A percentile compares a stretch with the other conserved stretches of the same genome.
Evolutionary conservation across 64 coral and sea anemone species (phyloP).

Genomic region (Platygyra sinensis): DNA sequence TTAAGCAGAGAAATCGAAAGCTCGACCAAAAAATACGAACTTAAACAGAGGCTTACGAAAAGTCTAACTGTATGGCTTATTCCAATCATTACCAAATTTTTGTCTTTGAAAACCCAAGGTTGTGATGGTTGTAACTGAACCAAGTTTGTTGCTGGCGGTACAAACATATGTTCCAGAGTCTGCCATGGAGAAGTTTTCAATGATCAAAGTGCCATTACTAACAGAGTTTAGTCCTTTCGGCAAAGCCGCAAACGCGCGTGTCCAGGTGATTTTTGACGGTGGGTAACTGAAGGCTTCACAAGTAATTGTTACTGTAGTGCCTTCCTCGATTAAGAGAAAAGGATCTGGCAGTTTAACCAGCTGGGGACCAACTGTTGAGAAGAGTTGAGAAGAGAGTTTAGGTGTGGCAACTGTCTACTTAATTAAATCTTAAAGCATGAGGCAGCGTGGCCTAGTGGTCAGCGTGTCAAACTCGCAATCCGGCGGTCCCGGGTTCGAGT

Average conservation of each 20-base stretch:
- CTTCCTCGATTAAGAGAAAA: not conserved
- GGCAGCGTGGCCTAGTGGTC: too few relatives aligned
- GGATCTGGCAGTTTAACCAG: not conserved
- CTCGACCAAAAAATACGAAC: too few relatives aligned
- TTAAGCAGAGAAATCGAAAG: too few relatives aligned
- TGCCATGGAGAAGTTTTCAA: not conserved
- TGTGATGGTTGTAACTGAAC: not conserved
- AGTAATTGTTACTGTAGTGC: not conserved
- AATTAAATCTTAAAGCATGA: too few relatives aligned
- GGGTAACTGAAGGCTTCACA: too few relatives aligned
- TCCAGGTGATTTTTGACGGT: not conserved
- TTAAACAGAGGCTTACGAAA: too few relatives aligned
- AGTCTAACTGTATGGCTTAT: too few relatives aligned
- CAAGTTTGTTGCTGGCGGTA: too few relatives aligned
- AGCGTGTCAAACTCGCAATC: too few relatives aligned
- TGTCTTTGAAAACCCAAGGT: not conserved
- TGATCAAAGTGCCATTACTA: not conserved
- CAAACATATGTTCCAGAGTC: conserved; percentile 5
- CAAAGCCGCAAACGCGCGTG: too few relatives aligned
- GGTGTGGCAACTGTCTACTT: too few relatives aligned
- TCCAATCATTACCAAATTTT: not conserved
- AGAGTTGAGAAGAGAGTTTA: not conserved
- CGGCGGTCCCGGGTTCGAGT: too few relatives aligned
- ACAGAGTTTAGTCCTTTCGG: not conserved
- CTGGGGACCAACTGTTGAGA: not conserved